Evolutionary conservation across 2,797 vertebrate species (phyloP), one percentile per base, ranked within the genome.

Genomic region (Petrocephalus schoutedeni): DNA sequence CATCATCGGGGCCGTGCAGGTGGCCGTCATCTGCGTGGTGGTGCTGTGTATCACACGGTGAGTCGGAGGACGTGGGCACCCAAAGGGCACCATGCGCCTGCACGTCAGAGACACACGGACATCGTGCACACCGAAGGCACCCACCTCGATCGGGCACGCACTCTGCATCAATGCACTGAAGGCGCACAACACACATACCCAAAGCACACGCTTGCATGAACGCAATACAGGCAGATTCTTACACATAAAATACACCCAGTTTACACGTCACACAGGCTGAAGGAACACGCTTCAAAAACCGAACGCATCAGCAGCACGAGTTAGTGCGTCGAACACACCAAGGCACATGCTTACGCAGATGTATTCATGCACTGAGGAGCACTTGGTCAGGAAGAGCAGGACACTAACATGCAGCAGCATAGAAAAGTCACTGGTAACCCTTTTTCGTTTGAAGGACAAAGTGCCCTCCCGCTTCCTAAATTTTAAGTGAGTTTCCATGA

Each of bases 1-100:
- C 89, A 97, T 99, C 95, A 99, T 99, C 87, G 98, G 98, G 93
- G 98, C 98, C 0, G 96, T 99, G 91, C 98, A 99, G 97, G 98
- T 99, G 92, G 98, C 98, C 90, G 97, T 99, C 95, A 99, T 99
- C 95, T 99, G 97, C 87, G 97, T 99, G 93, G 98, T 99, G 94
- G 98, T 99, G 93, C 98, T 99, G 92, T 99, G 98, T 93, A 99
- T 99, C 94, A 99, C 98, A 93, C 98, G 98, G 98, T 99, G 94
- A 96, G 98, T 96, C 91, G 61, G 4, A 21, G 49, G 12, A 36
- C 45, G 53, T 12, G 23, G 45, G 32, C 12, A 45, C 16, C 61
- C n/a, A 10, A 36, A 10, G 71, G 71, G 51, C 28, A 77, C 23
- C 12, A 3, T 28, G 5, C 71, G 6, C 36, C 36, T 77, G 32